A percentile compares a stretch with the other conserved stretches of the same genome.
Conservation (phyloP, 2,797 vertebrate species). For the Hypotaenidia philippensis region DNA sequence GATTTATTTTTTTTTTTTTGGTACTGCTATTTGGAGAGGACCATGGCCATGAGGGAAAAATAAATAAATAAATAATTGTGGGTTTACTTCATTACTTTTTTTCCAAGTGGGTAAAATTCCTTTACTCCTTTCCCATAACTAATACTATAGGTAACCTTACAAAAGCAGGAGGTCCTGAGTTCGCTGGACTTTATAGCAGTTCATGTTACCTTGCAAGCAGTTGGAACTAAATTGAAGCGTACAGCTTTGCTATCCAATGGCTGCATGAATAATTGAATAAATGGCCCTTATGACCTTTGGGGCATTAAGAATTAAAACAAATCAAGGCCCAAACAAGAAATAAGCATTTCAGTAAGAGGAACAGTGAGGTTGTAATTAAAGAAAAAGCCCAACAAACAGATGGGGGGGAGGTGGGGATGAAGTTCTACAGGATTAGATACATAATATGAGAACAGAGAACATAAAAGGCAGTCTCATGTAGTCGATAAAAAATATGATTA, state of each 20-base stretch:
- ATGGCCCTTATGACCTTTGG: background rate
- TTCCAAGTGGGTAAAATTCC: background rate
- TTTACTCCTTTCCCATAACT: background rate
- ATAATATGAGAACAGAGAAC: background rate
- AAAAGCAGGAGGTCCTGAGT: background rate
- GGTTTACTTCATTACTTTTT: background rate
- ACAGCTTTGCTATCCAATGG: background rate
- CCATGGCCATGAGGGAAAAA: background rate
- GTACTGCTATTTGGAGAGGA: background rate
- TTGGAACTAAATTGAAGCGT: background rate
- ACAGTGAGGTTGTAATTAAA: background rate
- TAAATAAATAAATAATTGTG: background rate
- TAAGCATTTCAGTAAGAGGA: background rate
- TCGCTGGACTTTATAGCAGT: background rate
- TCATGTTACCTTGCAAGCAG: background rate
- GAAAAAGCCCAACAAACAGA: background rate
- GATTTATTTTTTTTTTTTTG: background rate
- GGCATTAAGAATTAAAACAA: background rate
- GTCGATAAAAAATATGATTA: background rate
- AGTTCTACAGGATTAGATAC: background rate
- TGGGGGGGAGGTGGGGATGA: accelerated
- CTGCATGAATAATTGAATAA: constrained; percentile 1
- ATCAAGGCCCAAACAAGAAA: background rate
- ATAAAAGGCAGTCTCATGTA: background rate
- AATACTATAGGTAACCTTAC: background rate